A percentile compares a stretch with the other conserved stretches of the same genome.
These are phyloP conservation scores for Sebastes nivosus DNA, from an alignment of 2,797 vertebrate species.

Conservation along the genomic window DNA sequence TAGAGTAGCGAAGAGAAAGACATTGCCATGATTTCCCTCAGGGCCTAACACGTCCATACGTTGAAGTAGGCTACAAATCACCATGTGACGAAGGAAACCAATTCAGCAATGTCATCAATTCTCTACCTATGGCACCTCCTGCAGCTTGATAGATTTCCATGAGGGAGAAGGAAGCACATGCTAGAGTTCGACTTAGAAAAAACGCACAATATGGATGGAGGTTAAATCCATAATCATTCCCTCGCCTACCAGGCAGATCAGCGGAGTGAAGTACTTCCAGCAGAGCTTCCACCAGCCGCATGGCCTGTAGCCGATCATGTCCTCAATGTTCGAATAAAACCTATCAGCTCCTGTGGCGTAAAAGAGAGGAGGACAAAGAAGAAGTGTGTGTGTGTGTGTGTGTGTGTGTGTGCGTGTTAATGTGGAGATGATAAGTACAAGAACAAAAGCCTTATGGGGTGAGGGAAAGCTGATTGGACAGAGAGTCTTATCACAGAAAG, in stretches of 20 bases:
- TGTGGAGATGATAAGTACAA: background rate
- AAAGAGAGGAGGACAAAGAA: slow-evolving; percentile 14
- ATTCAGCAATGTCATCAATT: slow-evolving; percentile 22
- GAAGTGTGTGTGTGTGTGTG: background rate
- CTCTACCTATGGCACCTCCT: slow-evolving; percentile 18
- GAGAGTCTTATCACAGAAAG: slow-evolving; percentile 16
- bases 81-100: background rate
- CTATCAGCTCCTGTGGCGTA: slow-evolving; percentile 85
- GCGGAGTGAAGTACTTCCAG: slow-evolving; percentile 89
- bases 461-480: background rate
- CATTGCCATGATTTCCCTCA: slow-evolving; percentile 32
- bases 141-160: slow-evolving; percentile 15
- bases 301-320: slow-evolving; percentile 93
- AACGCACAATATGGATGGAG: background rate
- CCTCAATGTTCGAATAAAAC: slow-evolving; percentile 91
- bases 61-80: slow-evolving; percentile 21
- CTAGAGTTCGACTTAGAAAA: background rate
- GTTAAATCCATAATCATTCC: slow-evolving; percentile 11
- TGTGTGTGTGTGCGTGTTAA: slow-evolving; percentile 1
- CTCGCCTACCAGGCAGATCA: slow-evolving; percentile 88
- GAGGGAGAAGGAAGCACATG: background rate
- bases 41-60: background rate
- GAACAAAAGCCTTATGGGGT: background rate
- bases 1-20: background rate
- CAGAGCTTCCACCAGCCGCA: slow-evolving; percentile 93